Evolutionary conservation across 2,797 vertebrate genomes (phyloP), one percentile per base, ranked within the genome.

Genomic region (Garrulus glandarius): DNA sequence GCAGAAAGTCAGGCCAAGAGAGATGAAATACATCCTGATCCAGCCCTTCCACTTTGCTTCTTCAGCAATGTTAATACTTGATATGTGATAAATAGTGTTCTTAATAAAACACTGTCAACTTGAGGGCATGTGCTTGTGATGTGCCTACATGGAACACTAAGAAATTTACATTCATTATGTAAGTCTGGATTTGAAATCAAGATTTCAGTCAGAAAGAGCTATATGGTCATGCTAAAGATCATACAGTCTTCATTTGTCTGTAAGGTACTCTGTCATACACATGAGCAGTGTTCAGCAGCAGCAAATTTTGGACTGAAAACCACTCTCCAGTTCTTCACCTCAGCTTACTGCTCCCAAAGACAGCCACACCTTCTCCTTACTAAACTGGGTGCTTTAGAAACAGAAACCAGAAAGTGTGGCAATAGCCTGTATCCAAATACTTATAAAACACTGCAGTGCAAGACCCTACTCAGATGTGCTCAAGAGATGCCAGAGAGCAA

Each of bases 101-200:
- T 74, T 70, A 67, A 41, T 39, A 70, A 80, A 90, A 30, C 49
- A 37, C 32, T 41, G 9, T 18, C 67, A 44, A 59, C 30, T 7
- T 60, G 18, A 71, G 19, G 26, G 29, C 0, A 0, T 0, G 0
- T 60, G n/a, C 23, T 92, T 92, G 23, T 22, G 27, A 49, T 50
- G 15, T 39, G 37, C 41, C 46, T 52, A 1, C 0, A 0, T 12
- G 19, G 34, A 55, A 12, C 26, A 47, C 23, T 39, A 69, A 67
- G 41, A 72, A 69, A 80, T 69, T 50, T 32, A 70, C 5, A 32
- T 77, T 44, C 4, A 23, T 61, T 82, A 46, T 6, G 0, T 22
- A 79, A 72, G 8, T n/a, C 34, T 76, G 26, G 30, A 63, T 79
- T 82, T 92, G 36, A 92, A 84, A 81, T 50, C 2, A 32, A 69